Percentiles rank a stretch among this genome's conserved stretches.
phyloP scores from a whole-genome alignment of 2,113 vertebrate genomes.

The Xiphias gladius region DNA sequence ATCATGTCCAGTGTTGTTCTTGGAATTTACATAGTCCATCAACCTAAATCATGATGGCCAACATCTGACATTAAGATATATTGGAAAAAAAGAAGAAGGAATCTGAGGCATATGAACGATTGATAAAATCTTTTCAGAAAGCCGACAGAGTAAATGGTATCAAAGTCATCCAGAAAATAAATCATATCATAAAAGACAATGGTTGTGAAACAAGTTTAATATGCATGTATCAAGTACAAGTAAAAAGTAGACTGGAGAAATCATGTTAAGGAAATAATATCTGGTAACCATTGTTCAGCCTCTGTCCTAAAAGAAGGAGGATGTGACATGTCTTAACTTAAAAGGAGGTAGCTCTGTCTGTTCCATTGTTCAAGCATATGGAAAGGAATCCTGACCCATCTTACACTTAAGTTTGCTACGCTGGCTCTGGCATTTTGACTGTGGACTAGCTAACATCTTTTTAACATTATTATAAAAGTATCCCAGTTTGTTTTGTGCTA shows the following conservation, averaged over 20 bases:
- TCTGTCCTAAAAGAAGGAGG: too few species aligned
- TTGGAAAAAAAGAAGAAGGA: background rate
- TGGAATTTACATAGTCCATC: background rate
- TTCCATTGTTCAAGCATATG: background rate
- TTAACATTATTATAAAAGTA: background rate
- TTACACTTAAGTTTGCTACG: background rate
- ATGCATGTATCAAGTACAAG: background rate
- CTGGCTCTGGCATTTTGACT: background rate
- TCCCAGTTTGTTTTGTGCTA: background rate
- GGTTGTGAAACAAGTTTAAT: background rate
- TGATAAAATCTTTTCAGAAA: too few species aligned
- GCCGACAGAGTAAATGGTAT: background rate
- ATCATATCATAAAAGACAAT: background rate
- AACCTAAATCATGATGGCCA: background rate
- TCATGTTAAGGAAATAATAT: too few species aligned
- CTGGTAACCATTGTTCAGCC: too few species aligned
- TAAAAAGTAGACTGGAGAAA: too few species aligned
- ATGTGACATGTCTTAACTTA: too few species aligned
- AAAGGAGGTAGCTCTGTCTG: too few species aligned
- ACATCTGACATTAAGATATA: background rate
- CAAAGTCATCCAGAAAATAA: background rate
- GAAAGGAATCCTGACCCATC: background rate
- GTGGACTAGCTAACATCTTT: background rate
- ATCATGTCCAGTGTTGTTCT: background rate
- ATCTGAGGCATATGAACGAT: too few species aligned